Percentiles rank a stretch among this genome's conserved stretches.
These are phyloP conservation scores for human DNA, from an alignment of 2,113 vertebrate species.

Conservation along the genomic window GRCh38 chr2:32826001-32826500, in stretches of 20 bases:
- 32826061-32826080: not conserved
- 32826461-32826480: not conserved
- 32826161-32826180: not conserved
- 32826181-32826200: not conserved
- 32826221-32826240: not conserved
- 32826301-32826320: not conserved
- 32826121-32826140: not conserved
- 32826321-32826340: not conserved
- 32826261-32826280: not conserved
- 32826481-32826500: not conserved
- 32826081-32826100: not conserved
- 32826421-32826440: constrained; percentile 40
- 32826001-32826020: not conserved
- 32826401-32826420: not conserved
- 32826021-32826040: not conserved
- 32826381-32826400: not conserved
- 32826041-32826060: not conserved
- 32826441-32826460: constrained; percentile 29
- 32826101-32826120: not conserved
- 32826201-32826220: not conserved
- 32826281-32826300: not conserved
- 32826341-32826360: not conserved
- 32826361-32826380: not conserved
- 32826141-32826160: not conserved
- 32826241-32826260: not conserved